Percentiles rank a stretch among this genome's conserved stretches.
Evolutionary conservation across 2,797 vertebrate species (phyloP).

Genomic region (Cheirogaleus major): DNA sequence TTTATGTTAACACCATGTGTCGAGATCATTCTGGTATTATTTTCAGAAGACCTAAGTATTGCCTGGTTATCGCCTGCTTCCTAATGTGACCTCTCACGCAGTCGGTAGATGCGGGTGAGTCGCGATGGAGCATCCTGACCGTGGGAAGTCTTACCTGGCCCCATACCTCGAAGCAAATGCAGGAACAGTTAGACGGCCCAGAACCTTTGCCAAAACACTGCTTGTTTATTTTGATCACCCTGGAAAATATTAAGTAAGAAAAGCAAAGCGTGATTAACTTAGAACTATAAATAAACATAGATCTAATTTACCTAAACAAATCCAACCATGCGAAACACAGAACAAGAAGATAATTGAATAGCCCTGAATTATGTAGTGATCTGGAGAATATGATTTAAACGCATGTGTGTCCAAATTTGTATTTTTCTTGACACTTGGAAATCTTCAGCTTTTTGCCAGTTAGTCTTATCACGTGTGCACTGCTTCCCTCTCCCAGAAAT

Average conservation of each 20-base stretch:
- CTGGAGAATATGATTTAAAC: not conserved
- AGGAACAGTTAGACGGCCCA: not conserved
- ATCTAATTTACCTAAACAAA: conserved; percentile 19
- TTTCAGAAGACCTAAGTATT: not conserved
- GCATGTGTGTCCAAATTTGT: not conserved
- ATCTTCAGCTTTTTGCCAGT: not conserved
- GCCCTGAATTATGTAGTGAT: not conserved
- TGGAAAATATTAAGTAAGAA: conserved; percentile 32
- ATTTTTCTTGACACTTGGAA: not conserved
- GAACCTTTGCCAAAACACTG: not conserved
- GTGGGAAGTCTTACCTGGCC: not conserved
- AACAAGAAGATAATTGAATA: conserved; percentile 12
- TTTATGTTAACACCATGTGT: not conserved
- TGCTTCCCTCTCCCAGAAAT: not conserved
- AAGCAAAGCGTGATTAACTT: not conserved
- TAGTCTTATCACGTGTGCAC: not conserved
- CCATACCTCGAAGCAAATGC: not conserved
- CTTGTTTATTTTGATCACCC: not conserved
- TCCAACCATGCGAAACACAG: not conserved
- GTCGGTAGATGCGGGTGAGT: not conserved
- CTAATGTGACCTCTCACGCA: not conserved
- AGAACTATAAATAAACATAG: not conserved
- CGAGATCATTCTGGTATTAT: not conserved
- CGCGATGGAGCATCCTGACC: not conserved
- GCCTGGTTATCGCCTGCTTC: not conserved